Conservation (phyloP, 2,888 invertebrate species). For the Polydesmus complanatus region DNA sequence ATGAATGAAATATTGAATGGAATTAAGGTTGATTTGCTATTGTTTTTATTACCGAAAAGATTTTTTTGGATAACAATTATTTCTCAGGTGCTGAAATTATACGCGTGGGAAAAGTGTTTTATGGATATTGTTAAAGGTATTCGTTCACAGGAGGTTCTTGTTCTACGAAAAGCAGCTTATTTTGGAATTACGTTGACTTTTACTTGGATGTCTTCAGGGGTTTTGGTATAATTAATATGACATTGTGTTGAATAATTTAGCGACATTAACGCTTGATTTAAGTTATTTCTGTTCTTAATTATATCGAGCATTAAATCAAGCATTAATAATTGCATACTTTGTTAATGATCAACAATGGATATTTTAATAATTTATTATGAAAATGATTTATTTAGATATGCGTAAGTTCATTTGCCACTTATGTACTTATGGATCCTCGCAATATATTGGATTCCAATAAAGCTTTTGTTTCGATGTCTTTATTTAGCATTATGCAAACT, state of each 20-base stretch:
- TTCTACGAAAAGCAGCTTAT: conserved; percentile 26
- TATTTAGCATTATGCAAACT: conserved; percentile 39
- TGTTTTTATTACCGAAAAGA: not conserved
- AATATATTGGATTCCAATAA: conserved; percentile 37
- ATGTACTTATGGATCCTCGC: conserved; percentile 30
- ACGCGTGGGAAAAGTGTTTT: conserved; percentile 39
- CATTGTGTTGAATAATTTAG: too few species aligned
- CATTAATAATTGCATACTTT: too few species aligned
- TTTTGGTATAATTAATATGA: too few species aligned
- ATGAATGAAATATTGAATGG: conserved; percentile 32
- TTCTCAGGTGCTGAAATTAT: conserved; percentile 35
- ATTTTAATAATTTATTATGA: not conserved
- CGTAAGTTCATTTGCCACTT: conserved; percentile 35
- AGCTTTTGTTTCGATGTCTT: conserved; percentile 38
- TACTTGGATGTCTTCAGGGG: conserved; percentile 3
- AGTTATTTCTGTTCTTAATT: not conserved
- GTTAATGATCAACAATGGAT: not conserved
- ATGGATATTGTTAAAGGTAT: conserved; percentile 21
- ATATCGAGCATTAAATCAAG: too few species aligned
- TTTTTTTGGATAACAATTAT: not conserved
- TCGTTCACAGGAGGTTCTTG: conserved; percentile 31
- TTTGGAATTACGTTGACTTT: conserved; percentile 27
- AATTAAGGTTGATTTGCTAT: conserved; percentile 26
- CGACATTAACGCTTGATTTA: too few species aligned
- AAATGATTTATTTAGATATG: conserved; percentile 8